Evolutionary conservation across 2,113 vertebrate genomes (phyloP), one percentile per base, ranked within the genome.

Genomic region (Alectura lathami): DNA sequence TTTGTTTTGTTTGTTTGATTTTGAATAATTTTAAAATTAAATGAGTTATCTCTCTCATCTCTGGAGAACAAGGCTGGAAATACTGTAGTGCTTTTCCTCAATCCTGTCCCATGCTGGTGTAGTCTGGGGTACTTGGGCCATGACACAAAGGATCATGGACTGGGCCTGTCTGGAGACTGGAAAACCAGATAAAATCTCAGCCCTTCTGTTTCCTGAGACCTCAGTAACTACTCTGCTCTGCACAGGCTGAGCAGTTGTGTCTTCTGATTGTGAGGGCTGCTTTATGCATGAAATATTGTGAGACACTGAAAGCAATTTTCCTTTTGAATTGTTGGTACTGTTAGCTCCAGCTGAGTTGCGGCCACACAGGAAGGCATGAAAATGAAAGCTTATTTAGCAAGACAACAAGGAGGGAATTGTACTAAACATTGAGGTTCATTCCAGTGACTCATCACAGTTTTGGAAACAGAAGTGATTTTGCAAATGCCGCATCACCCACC

Each of bases 281-380:
- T 91, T 93, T 92, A 89, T 72, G 60, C 77, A 86, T 94, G 30
- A 84, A 90, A 75, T 56, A 42, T 42, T 27, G 11, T 48, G 62
- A 84, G 81, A 91, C 92, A 82, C 3, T 2, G 47, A 83, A 88
- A 94, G 60, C 80, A 68, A 93, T 94, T 96, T 93, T 86, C 60
- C 40, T 94, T 79, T 92, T 47, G 72, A 82, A 91, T 32, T 66
- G 66, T 82, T 95, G 73, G 43, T 74, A 40, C 26, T 64, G 5
- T 91, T 78, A 82, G 56, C 72, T 63, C 83, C 92, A 94, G 66
- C 86, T 89, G 94, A 92, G 94, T 78, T 1, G 0, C 0, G 1
- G 16, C 56, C 84, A 66, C 66, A 57, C 12, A 21, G 43, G 69
- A 78, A 26, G 2, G 11, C 27, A 40, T 51, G 51, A 57, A 92